Evolutionary conservation across 1,140 invertebrate genomes (phyloP).

Genomic region (Achroia grisella): DNA sequence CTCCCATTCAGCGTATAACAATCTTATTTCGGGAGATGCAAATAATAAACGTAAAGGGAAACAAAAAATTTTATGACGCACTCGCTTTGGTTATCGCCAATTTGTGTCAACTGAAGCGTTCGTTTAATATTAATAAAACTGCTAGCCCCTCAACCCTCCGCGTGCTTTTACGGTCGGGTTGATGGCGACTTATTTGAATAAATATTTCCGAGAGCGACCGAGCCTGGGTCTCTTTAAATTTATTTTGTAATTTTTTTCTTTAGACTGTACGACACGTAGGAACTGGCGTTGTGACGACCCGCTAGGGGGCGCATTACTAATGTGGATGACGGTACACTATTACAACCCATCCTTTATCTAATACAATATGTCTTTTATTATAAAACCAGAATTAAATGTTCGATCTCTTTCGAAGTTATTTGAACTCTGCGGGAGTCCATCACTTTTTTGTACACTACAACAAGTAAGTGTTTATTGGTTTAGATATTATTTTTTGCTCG

Average conservation of each 20-base stretch:
- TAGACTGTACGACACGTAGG: slow-evolving; percentile 27
- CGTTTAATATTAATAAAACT: slow-evolving; percentile 70
- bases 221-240: slow-evolving; percentile 36
- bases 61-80: slow-evolving; percentile 47
- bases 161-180: slow-evolving; percentile 64
- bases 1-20: slow-evolving; percentile 8
- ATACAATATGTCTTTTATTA: slow-evolving; percentile 64
- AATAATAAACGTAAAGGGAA: slow-evolving; percentile 40
- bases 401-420: slow-evolving; percentile 51
- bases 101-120: slow-evolving; percentile 68
- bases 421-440: slow-evolving; percentile 47
- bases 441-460: slow-evolving; percentile 32
- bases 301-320: slow-evolving; percentile 50
- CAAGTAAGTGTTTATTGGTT: slow-evolving; percentile 47
- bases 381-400: slow-evolving; percentile 58
- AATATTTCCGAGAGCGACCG: slow-evolving; percentile 56
- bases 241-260: slow-evolving; percentile 49
- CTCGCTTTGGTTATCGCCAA: slow-evolving; percentile 61
- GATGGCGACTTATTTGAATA: slow-evolving; percentile 70
- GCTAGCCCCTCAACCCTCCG: slow-evolving; percentile 54
- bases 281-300: slow-evolving; percentile 44
- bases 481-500: slow-evolving; percentile 31
- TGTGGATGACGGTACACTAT: slow-evolving; percentile 62
- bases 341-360: slow-evolving; percentile 65
- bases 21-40: slow-evolving; percentile 28